These are phyloP conservation scores for Dermolepida albohirtum DNA, from an alignment of 2,888 invertebrate species.

Conservation along the genomic window DNA sequence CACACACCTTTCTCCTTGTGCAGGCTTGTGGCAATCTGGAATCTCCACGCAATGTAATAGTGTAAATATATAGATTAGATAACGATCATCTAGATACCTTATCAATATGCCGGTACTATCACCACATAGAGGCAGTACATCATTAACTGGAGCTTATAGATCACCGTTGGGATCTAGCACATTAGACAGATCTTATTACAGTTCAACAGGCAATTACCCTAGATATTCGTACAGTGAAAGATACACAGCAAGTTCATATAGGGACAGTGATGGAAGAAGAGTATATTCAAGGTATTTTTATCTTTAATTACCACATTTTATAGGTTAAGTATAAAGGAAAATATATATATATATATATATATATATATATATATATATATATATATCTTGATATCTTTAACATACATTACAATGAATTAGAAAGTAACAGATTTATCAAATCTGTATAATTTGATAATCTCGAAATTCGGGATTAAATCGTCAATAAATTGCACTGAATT, in stretches of 20 bases:
- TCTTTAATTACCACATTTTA: background rate
- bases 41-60: conserved; percentile 1
- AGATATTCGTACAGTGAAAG: conserved; percentile 67
- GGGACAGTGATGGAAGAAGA: conserved; percentile 69
- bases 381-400: no score
- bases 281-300: conserved; percentile 61
- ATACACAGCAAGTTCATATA: conserved; percentile 68
- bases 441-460: no score
- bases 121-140: conserved; percentile 67
- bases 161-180: conserved; percentile 66
- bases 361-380: no score
- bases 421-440: no score
- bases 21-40: conserved; percentile 5
- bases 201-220: conserved; percentile 66
- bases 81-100: conserved; percentile 6
- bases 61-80: conserved; percentile 10
- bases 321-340: no score
- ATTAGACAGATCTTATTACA: conserved; percentile 70
- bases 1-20: conserved; percentile 10
- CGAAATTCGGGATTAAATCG: no score
- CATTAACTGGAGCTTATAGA: conserved; percentile 65
- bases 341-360: no score
- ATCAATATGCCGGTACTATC: conserved; percentile 70
- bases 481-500: no score
- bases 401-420: no score